A percentile compares a stretch with the other conserved stretches of the same genome.
phyloP scores from a whole-genome alignment of 2,888 invertebrate genomes.

The Nesidiocoris tenuis region DNA sequence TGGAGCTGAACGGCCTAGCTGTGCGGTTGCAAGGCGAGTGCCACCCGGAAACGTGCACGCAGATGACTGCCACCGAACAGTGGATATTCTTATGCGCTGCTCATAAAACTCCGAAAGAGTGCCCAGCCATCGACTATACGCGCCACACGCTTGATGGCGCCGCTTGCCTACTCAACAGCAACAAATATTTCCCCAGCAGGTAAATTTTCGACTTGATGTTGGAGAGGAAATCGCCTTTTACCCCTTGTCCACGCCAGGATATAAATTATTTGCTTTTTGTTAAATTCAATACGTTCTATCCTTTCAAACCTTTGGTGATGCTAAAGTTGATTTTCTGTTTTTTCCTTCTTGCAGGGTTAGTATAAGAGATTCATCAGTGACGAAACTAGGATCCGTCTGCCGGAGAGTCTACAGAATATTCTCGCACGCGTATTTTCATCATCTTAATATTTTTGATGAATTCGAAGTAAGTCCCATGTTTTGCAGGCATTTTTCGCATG shows the following conservation, averaged over 20 bases:
- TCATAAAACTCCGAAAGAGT: conserved; percentile 99
- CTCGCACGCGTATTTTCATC: conserved; percentile 99
- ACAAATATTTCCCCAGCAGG: conserved; percentile 99
- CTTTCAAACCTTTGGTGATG: background rate
- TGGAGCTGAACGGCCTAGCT: conserved; percentile 98
- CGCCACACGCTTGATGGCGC: conserved; percentile 98
- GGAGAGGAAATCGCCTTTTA: background rate
- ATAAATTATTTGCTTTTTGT: too few relatives aligned
- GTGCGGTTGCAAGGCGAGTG: conserved; percentile 95
- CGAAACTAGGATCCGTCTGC: conserved; percentile 97
- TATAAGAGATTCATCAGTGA: conserved; percentile 98
- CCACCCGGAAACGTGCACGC: conserved; percentile 93
- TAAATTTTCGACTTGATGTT: conserved; percentile 54
- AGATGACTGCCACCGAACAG: conserved; percentile 99
- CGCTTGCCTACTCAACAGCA: conserved; percentile 96
- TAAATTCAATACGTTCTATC: too few relatives aligned
- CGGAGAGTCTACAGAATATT: conserved; percentile 98
- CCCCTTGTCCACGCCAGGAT: too few relatives aligned
- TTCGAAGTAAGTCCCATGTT: conserved; percentile 74
- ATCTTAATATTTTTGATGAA: conserved; percentile 92
- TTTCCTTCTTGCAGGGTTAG: conserved; percentile 73
- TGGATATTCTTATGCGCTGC: conserved; percentile 99
- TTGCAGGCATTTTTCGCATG: too few relatives aligned
- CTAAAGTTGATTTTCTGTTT: background rate
- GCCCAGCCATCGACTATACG: conserved; percentile 99